phyloP scores from a whole-genome alignment of 53 echinoderm and acorn worm genomes.

The Echinarachnius parma region DNA sequence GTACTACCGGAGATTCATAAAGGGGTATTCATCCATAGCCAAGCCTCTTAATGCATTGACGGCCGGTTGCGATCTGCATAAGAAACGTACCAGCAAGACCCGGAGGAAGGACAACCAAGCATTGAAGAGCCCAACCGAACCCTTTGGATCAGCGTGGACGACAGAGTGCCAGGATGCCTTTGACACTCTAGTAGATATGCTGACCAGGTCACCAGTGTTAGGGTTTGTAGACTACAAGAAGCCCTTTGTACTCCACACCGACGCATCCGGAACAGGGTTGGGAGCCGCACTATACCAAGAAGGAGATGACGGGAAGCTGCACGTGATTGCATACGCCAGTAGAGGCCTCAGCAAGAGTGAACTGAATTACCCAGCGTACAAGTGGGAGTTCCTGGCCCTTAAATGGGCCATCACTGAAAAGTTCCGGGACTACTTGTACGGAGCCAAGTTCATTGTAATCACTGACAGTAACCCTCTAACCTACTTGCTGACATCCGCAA shows the following conservation, averaged over 20 bases:
- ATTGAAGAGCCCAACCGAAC: background rate
- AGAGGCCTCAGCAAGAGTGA: conserved; percentile 59
- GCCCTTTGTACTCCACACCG: conserved; percentile 68
- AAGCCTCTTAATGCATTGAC: conserved; percentile 56
- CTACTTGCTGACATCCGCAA: conserved; percentile 29
- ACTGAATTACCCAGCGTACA: conserved; percentile 52
- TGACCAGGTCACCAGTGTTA: conserved; percentile 56
- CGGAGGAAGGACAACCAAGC: background rate
- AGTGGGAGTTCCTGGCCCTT: conserved; percentile 38
- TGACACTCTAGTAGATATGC: conserved; percentile 37
- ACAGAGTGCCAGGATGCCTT: conserved; percentile 62
- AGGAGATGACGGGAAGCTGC: conserved; percentile 47
- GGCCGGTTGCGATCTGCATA: conserved; percentile 28
- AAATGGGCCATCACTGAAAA: conserved; percentile 47
- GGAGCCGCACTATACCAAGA: conserved; percentile 71
- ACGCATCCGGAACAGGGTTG: conserved; percentile 49
- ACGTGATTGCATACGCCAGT: conserved; percentile 62
- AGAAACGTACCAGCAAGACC: background rate
- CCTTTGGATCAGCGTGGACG: conserved; percentile 57
- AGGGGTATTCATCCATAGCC: conserved; percentile 50
- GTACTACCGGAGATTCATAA: conserved; percentile 64
- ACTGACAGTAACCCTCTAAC: conserved; percentile 50
- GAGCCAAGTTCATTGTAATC: conserved; percentile 23
- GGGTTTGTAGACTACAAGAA: conserved; percentile 55
- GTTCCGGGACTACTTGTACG: conserved; percentile 24